Evolutionary conservation across 2,797 vertebrate genomes (phyloP).

Genomic region (Agapornis canus): DNA sequence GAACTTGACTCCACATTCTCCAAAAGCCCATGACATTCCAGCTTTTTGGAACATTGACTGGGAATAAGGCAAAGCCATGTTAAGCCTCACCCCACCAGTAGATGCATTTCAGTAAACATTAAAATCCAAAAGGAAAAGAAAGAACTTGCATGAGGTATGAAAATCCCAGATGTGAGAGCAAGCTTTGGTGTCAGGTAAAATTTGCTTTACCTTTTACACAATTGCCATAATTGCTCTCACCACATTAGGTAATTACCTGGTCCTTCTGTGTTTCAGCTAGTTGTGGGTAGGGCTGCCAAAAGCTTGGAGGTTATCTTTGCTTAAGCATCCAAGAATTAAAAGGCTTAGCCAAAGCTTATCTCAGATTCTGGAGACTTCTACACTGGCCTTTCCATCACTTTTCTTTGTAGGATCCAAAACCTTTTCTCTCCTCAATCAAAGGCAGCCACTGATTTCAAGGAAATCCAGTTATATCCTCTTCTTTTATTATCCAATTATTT

Average conservation of each 20-base stretch:
- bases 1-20: neutral
- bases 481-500: neutral
- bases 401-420: neutral
- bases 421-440: neutral
- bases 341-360: conserved; percentile 53
- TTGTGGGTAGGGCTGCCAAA: conserved; percentile 43
- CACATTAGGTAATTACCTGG: conserved; percentile 52
- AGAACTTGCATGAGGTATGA: neutral
- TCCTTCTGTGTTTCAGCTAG: conserved; percentile 62
- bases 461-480: neutral
- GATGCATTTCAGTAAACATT: neutral
- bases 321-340: conserved; percentile 38
- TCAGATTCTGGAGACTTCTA: conserved; percentile 51
- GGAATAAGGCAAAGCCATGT: neutral
- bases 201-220: conserved; percentile 57
- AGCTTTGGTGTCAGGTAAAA: conserved; percentile 19
- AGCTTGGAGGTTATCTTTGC: conserved; percentile 49
- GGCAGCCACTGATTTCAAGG: neutral
- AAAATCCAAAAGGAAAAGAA: neutral
- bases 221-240: conserved; percentile 57
- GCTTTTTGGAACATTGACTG: neutral
- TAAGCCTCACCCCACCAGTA: neutral
- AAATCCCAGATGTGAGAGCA: neutral
- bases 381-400: neutral
- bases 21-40: neutral